Conservation (phyloP, 2,797 vertebrate species). For the Myotis findleyi region DNA sequence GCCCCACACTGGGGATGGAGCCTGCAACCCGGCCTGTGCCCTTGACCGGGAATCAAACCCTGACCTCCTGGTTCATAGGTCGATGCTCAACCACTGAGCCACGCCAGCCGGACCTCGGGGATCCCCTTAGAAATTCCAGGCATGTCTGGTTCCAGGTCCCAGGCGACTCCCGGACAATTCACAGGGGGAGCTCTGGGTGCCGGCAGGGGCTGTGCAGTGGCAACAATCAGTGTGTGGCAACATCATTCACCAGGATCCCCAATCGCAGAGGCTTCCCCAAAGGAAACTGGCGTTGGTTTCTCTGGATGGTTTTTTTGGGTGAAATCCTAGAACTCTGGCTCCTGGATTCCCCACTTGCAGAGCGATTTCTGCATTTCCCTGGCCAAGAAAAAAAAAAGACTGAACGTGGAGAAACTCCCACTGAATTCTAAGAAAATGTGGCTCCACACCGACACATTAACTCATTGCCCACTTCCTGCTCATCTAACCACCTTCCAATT, state of each 20-base stretch:
- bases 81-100: no score
- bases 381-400: neutral
- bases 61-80: no score
- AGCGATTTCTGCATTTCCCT: constrained; percentile 10
- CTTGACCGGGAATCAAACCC: no score
- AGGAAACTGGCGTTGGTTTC: neutral
- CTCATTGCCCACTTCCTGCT: constrained; percentile 29
- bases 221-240: neutral
- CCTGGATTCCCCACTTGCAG: neutral
- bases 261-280: neutral
- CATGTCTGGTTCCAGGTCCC: no score
- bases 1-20: no score
- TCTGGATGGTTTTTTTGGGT: neutral
- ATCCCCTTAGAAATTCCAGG: no score
- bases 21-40: no score
- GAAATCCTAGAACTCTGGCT: neutral
- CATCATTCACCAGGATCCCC: neutral
- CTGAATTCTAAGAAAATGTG: constrained; percentile 55
- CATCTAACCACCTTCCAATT: constrained; percentile 70
- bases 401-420: neutral
- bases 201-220: fast-evolving
- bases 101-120: no score
- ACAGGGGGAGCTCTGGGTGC: no score
- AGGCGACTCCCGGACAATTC: neutral
- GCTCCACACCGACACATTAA: constrained; percentile 42